Percentiles rank a stretch among this genome's conserved stretches.
Conservation (phyloP, 2,113 vertebrate species). For the Rattus rattus region DNA sequence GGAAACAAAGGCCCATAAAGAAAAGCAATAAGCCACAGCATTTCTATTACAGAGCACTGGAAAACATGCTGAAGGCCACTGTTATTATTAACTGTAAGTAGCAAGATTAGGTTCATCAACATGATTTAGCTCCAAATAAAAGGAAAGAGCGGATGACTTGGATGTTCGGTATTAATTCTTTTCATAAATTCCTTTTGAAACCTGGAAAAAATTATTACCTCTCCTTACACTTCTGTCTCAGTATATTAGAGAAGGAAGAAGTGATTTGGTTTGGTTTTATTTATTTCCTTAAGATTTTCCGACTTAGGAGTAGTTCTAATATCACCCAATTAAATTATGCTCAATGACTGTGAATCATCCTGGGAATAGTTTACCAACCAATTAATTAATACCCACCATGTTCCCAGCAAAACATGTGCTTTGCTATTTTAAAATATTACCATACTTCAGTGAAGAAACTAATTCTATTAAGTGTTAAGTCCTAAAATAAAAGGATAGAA, state of each 20-base stretch:
- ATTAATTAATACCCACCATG: not conserved
- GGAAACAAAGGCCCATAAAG: not conserved
- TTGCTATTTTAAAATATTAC: not conserved
- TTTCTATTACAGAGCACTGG: not conserved
- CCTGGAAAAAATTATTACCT: not conserved
- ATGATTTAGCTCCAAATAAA: not conserved
- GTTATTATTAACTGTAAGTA: not conserved
- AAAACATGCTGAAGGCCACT: not conserved
- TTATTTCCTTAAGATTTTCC: not conserved
- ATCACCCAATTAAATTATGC: not conserved
- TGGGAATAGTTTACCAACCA: not conserved
- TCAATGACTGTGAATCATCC: not conserved
- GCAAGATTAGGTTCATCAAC: accelerated
- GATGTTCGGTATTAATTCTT: not conserved
- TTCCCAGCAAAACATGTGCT: accelerated
- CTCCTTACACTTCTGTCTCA: not conserved
- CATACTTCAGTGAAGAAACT: not conserved
- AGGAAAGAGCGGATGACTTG: not conserved
- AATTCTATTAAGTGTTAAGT: not conserved
- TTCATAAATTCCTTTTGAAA: not conserved
- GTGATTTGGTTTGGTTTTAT: not conserved
- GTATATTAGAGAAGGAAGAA: not conserved
- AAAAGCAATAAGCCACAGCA: not conserved
- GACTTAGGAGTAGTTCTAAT: not conserved
- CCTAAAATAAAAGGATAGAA: not conserved